Evolutionary conservation across 2,797 vertebrate species (phyloP).

Genomic region (Cossypha heuglini): DNA sequence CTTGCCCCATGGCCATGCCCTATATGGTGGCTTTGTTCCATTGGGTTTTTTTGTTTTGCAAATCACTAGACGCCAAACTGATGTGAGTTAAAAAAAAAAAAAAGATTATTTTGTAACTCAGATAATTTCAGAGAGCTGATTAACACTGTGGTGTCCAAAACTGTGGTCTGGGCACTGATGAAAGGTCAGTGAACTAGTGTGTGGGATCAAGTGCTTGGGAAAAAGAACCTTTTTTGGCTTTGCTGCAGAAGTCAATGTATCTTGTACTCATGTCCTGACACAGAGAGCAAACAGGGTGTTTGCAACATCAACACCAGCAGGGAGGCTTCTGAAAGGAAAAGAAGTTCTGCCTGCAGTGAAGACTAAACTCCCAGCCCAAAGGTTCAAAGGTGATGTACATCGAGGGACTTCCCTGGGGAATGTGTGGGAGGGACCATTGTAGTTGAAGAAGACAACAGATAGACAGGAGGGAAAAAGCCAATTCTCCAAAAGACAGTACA

Average conservation of each 20-base stretch:
- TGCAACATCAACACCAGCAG: not conserved
- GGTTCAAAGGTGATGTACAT: not conserved
- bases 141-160: not conserved
- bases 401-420: not conserved
- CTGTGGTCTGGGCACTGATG: not conserved
- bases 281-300: not conserved
- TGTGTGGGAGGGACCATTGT: accelerated
- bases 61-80: not conserved
- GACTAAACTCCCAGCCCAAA: not conserved
- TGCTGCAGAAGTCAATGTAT: not conserved
- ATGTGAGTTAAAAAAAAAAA: not conserved
- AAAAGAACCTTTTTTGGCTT: not conserved
- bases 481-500: not conserved
- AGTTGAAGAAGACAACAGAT: not conserved
- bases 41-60: not conserved
- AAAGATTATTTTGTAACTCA: not conserved
- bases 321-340: not conserved
- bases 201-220: not conserved
- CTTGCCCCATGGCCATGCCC: not conserved
- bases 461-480: not conserved
- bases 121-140: not conserved
- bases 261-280: not conserved
- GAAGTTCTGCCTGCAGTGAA: not conserved
- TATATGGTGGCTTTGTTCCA: not conserved
- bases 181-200: not conserved